phyloP scores from a whole-genome alignment of 2,888 invertebrate genomes.

The Shargacucullia verbasci region DNA sequence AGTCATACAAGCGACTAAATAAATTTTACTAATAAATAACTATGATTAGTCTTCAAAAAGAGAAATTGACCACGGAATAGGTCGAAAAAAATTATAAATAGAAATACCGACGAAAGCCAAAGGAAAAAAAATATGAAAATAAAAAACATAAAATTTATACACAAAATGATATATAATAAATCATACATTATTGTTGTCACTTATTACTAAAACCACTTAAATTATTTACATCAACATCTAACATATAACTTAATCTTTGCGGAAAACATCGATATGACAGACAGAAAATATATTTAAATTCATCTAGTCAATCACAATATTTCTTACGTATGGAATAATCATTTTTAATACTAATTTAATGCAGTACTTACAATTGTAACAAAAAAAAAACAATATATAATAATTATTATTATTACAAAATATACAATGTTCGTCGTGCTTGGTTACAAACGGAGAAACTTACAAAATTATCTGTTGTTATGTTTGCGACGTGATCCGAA shows the following conservation, averaged over 20 bases:
- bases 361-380: slow-evolving; percentile 65
- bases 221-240: slow-evolving; percentile 58
- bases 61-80: neutral
- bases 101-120: neutral
- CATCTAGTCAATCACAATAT: slow-evolving; percentile 63
- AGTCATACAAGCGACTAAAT: slow-evolving; percentile 13
- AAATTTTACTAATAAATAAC: slow-evolving; percentile 6
- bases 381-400: slow-evolving; percentile 54
- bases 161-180: slow-evolving; percentile 62
- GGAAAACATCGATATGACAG: slow-evolving; percentile 48
- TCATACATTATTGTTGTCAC: slow-evolving; percentile 64
- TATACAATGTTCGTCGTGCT: slow-evolving; percentile 69
- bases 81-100: neutral
- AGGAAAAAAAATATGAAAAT: slow-evolving; percentile 13
- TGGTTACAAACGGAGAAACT: slow-evolving; percentile 46
- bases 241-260: slow-evolving; percentile 58
- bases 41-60: neutral
- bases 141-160: slow-evolving; percentile 61
- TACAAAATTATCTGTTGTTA: slow-evolving; percentile 50
- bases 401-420: slow-evolving; percentile 75
- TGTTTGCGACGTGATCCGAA: slow-evolving; percentile 34
- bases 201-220: slow-evolving; percentile 51
- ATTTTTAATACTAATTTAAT: slow-evolving; percentile 65
- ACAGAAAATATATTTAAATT: slow-evolving; percentile 43
- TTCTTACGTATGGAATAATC: slow-evolving; percentile 74